Conservation (phyloP, 2,888 invertebrate genomes). For the Gandaritis pyraliata region DNA sequence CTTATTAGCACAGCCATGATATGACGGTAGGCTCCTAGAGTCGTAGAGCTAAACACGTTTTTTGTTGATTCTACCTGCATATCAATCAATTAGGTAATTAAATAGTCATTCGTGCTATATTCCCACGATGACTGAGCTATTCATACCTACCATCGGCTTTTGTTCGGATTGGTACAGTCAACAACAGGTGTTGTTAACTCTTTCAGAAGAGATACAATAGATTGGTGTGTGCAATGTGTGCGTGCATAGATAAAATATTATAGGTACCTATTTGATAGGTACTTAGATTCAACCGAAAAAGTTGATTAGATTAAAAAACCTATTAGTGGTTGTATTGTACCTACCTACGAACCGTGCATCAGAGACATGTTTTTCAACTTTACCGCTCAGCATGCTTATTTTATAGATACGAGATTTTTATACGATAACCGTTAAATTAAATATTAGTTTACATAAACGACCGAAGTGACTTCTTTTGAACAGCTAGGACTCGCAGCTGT, state of each 20-base stretch:
- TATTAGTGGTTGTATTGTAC: not conserved
- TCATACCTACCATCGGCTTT: constrained; percentile 42
- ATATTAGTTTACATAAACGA: no score
- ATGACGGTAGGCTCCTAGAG: constrained; percentile 7
- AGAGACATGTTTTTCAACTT: constrained; percentile 1
- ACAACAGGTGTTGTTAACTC: no score
- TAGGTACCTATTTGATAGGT: no score
- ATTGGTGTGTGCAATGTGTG: no score
- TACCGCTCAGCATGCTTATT: not conserved
- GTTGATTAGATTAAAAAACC: constrained; percentile 2
- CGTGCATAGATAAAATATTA: no score
- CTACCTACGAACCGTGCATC: not conserved
- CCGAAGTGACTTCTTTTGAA: no score
- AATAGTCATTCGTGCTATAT: constrained; percentile 44
- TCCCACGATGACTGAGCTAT: constrained; percentile 51
- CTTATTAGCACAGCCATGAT: constrained; percentile 14
- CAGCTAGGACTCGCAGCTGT: no score
- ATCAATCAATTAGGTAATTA: constrained; percentile 43
- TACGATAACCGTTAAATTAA: not conserved
- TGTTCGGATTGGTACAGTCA: constrained; percentile 39
- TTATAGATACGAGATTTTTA: not conserved
- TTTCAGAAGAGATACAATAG: no score
- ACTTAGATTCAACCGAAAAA: not conserved
- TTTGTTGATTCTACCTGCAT: constrained; percentile 32
- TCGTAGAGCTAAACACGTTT: constrained; percentile 15